Base-by-base conservation (phyloP, 64 coral and sea anemone species). In the Pachyseris speciosa region DNA sequence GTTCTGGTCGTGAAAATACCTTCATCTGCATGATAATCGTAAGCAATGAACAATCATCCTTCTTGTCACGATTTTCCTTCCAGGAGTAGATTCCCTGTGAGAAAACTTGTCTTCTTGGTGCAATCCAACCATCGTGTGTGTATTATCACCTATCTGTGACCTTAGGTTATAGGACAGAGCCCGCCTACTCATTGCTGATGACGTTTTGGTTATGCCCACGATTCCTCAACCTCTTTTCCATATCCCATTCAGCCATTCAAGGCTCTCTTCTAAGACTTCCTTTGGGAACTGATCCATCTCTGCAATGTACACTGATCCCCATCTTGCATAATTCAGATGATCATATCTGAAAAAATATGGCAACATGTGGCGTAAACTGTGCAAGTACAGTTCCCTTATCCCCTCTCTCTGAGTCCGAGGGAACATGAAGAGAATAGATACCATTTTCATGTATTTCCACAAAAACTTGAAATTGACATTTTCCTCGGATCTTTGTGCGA, bases 401-500 rank as follows among this genome's bases (percentile, higher is more conserved):
- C n/a, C n/a, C n/a, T n/a, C n/a, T n/a, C n/a, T n/a, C n/a, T n/a
- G n/a, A n/a, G n/a, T n/a, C n/a, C n/a, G n/a, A n/a, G n/a, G n/a
- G n/a, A n/a, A n/a, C n/a, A n/a, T n/a, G n/a, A n/a, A n/a, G 34
- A 94, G 91, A 26, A 41, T 61, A 59, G 61, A 94, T 36, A 94
- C 84, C 80, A 92, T 92, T 45, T 85, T 70, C 69, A 92, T 78
- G 51, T 92, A 75, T 26, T 39, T 85, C 90, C 81, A 84, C 79
- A 65, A 92, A 58, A 84, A 84, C 57, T 22, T 31, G 47, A 92
- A 92, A 29, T 92, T 84, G 59, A 86, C 81, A 76, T 76, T 92
- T 44, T 92, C 81, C 38, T 74, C 29, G 5, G 81, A 86, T 59
- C 66, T 92, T 32, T 86, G 37, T 42, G 68, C 69, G 15, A 76